Conservation (phyloP, 2,113 vertebrate genomes). For the Anarhynchus alexandrinus region DNA sequence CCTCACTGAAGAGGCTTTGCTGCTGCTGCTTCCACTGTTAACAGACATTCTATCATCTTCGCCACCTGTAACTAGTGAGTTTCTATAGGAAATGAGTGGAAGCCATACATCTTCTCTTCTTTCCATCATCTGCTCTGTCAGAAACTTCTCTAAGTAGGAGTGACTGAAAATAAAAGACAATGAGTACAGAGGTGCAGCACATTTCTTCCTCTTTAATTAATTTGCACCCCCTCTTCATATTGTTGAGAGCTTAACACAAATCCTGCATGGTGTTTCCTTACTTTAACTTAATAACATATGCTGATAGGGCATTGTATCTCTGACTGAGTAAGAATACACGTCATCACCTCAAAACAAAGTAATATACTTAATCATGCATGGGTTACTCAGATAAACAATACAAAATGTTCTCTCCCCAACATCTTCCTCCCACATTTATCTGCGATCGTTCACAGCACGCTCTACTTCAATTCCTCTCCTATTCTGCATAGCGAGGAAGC, state of each 20-base stretch:
- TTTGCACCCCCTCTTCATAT: not conserved
- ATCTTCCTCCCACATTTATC: not conserved
- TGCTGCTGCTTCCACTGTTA: slow-evolving; percentile 93
- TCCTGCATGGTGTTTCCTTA: not conserved
- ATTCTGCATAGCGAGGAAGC: not conserved
- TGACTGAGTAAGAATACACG: not conserved
- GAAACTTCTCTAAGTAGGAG: slow-evolving; percentile 96
- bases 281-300: not conserved
- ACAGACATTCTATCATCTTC: slow-evolving; percentile 96
- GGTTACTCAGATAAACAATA: not conserved
- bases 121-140: slow-evolving; percentile 97
- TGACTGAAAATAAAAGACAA: slow-evolving; percentile 75
- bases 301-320: not conserved
- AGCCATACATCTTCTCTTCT: slow-evolving; percentile 97
- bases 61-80: slow-evolving; percentile 93
- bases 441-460: not conserved
- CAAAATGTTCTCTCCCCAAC: not conserved
- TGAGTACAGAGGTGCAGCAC: not conserved
- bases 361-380: not conserved
- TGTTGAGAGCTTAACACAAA: not conserved
- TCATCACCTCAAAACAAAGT: not conserved
- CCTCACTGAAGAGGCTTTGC: slow-evolving; percentile 92
- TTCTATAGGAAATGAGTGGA: slow-evolving; percentile 96
- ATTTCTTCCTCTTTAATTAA: not conserved
- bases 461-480: not conserved